phyloP scores from a whole-genome alignment of 2,888 invertebrate species.

The Amphimallon solstitiale region DNA sequence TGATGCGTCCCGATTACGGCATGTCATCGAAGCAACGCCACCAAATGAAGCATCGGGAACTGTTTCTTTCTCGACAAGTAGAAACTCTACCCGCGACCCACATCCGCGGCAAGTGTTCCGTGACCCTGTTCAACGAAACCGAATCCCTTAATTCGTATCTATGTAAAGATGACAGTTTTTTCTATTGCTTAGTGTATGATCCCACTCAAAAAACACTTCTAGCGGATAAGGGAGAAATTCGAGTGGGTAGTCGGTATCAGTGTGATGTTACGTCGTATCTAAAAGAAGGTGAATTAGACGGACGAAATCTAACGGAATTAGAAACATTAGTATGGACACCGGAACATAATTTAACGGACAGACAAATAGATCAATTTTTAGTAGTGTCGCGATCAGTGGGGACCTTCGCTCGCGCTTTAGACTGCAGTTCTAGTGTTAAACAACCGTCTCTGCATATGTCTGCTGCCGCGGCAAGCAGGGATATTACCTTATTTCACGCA shows the following conservation, averaged over 20 bases:
- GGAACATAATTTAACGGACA: conserved; percentile 87
- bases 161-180: conserved; percentile 98
- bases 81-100: conserved; percentile 98
- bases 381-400: conserved; percentile 95
- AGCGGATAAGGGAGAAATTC: conserved; percentile 98
- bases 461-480: conserved; percentile 97
- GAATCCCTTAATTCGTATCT: conserved; percentile 97
- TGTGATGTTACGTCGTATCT: conserved; percentile 88
- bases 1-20: conserved; percentile 56
- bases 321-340: conserved; percentile 97
- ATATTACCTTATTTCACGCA: conserved; percentile 98
- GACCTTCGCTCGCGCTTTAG: conserved; percentile 97
- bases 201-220: conserved; percentile 98
- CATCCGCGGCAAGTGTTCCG: conserved; percentile 99
- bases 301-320: conserved; percentile 67
- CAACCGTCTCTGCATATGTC: conserved; percentile 99
- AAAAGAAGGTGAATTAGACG: conserved; percentile 72
- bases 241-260: conserved; percentile 94
- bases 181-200: conserved; percentile 99
- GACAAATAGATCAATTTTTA: conserved; percentile 98
- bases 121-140: conserved; percentile 98
- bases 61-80: conserved; percentile 97
- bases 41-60: conserved; percentile 96
- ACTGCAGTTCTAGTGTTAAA: conserved; percentile 97
- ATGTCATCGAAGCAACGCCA: conserved; percentile 88